These are phyloP conservation scores for Caenorhabditis tropicalis DNA, from an alignment of 1,140 invertebrate genomes.

Conservation along the genomic window DNA sequence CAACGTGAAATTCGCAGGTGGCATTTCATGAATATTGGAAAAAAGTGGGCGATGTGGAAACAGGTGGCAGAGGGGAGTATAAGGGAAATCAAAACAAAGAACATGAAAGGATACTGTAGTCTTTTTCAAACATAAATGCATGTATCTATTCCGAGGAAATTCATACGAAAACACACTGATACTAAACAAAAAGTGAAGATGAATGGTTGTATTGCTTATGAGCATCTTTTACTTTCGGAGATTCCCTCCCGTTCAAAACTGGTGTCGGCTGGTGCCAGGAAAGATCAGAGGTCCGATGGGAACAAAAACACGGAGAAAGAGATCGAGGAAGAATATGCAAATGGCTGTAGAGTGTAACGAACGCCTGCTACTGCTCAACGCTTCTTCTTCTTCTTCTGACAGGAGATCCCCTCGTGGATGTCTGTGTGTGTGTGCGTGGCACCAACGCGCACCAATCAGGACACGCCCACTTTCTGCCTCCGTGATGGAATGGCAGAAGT, in stretches of 20 bases:
- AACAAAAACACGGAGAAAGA: no score
- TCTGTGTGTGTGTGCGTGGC: constrained; percentile 18
- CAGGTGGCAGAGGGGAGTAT: no score
- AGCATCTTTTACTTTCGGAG: background rate
- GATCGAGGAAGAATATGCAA: constrained; percentile 6
- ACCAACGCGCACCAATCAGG: constrained; percentile 34
- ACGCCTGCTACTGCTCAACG: background rate
- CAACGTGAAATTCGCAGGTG: no score
- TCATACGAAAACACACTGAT: background rate
- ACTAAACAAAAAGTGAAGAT: constrained; percentile 36
- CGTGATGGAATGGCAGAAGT: constrained; percentile 31
- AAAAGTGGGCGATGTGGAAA: no score
- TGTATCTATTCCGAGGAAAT: background rate
- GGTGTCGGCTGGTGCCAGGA: constrained; percentile 35
- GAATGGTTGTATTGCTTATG: constrained; percentile 30
- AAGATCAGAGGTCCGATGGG: constrained; percentile 23
- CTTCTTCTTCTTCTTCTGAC: no score
- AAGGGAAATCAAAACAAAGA: no score
- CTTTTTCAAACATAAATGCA: no score
- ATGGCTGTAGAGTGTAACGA: constrained; percentile 34
- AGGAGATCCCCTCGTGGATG: no score
- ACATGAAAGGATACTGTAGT: no score
- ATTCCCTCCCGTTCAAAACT: background rate
- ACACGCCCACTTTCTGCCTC: constrained; percentile 23
- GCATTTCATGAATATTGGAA: no score